A percentile compares a stretch with the other conserved stretches of the same genome.
Conservation (phyloP, 2,888 invertebrate genomes). For the Rapana venosa region DNA sequence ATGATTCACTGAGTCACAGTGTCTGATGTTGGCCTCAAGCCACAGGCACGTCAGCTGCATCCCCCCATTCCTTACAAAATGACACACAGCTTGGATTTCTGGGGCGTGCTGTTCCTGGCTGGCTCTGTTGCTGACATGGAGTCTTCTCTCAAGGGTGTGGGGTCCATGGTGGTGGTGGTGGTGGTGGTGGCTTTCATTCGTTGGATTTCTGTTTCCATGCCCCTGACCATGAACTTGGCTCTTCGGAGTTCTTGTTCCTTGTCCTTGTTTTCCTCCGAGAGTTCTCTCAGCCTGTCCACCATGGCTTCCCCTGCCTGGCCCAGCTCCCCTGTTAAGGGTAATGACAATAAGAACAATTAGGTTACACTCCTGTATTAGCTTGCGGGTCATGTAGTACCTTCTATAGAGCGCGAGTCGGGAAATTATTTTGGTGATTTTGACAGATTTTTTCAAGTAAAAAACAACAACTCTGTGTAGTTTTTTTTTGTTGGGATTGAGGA, state of each 20-base stretch:
- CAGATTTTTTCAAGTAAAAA: no score
- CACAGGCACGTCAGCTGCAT: background rate
- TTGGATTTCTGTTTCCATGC: constrained; percentile 21
- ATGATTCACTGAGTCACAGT: background rate
- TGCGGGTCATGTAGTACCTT: no score
- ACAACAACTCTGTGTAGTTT: no score
- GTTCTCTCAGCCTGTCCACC: constrained; percentile 19
- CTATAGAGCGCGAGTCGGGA: no score
- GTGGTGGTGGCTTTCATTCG: background rate
- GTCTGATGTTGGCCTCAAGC: background rate
- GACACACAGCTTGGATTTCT: constrained; percentile 9
- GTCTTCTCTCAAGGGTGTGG: background rate
- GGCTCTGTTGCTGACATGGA: background rate
- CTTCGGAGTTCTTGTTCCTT: constrained; percentile 29
- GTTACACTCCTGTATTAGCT: no score
- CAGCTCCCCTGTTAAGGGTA: background rate
- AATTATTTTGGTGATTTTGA: no score
- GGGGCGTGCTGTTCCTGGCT: background rate
- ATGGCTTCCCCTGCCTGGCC: constrained; percentile 16
- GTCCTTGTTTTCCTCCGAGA: constrained; percentile 28
- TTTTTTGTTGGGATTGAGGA: no score
- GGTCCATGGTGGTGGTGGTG: background rate
- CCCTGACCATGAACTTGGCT: constrained; percentile 38
- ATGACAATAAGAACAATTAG: background rate
- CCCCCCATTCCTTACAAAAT: background rate